phyloP scores from a whole-genome alignment of 2,888 invertebrate genomes.

The Oconnorella tubifera region DNA sequence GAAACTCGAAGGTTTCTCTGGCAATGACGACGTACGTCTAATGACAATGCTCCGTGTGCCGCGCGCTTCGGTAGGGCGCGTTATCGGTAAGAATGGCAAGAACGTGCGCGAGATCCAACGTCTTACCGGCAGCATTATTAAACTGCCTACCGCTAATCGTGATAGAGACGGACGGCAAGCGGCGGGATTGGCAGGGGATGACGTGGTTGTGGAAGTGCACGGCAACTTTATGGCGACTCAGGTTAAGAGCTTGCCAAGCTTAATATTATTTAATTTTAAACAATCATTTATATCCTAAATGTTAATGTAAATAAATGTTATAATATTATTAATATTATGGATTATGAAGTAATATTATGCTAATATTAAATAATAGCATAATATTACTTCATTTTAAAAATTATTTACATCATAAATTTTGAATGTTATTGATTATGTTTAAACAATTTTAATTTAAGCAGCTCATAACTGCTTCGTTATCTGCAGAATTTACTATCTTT shows the following conservation, averaged over 20 bases:
- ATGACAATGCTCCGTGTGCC: constrained; percentile 89
- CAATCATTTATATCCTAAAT: neutral
- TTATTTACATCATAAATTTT: too few relatives aligned
- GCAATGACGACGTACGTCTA: constrained; percentile 73
- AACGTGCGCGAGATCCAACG: constrained; percentile 77
- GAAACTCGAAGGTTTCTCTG: constrained; percentile 65
- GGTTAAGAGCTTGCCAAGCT: neutral
- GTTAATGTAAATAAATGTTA: neutral
- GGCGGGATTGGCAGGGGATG: constrained; percentile 17
- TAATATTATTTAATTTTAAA: neutral
- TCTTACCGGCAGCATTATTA: constrained; percentile 77
- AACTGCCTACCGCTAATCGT: constrained; percentile 45
- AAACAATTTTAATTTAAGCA: too few relatives aligned
- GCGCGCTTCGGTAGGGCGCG: constrained; percentile 84
- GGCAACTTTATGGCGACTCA: constrained; percentile 36
- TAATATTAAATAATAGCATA: neutral
- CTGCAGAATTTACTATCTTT: too few relatives aligned
- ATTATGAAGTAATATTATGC: neutral
- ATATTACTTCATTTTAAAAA: too few relatives aligned
- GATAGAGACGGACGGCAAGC: neutral
- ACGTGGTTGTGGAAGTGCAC: constrained; percentile 35
- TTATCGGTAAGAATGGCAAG: constrained; percentile 76
- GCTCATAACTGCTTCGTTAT: too few relatives aligned
- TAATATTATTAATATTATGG: neutral
- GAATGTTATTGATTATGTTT: too few relatives aligned